These are phyloP conservation scores for Lutjanus campechanus DNA, from an alignment of 2,797 vertebrate genomes.

Conservation along the genomic window DNA sequence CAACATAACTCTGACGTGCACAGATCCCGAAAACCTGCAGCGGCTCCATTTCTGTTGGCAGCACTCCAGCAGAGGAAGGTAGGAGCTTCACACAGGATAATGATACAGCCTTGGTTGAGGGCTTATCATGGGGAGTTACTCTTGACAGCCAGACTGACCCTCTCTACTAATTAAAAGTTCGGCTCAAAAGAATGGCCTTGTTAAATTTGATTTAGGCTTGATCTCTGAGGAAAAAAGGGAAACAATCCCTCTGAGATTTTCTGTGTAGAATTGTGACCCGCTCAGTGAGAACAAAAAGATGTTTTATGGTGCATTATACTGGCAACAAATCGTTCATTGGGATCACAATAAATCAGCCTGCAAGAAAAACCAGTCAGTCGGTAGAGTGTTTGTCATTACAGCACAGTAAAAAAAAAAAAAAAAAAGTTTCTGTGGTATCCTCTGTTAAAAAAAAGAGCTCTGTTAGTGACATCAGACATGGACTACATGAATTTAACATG, in stretches of 20 bases:
- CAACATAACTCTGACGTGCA: conserved; percentile 15
- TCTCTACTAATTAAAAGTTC: conserved; percentile 67
- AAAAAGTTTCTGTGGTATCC: not conserved
- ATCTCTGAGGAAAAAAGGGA: conserved; percentile 31
- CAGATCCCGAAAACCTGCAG: conserved; percentile 26
- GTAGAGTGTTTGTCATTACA: conserved; percentile 12
- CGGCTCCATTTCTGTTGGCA: conserved; percentile 47
- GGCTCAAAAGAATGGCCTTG: conserved; percentile 52
- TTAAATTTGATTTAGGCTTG: conserved; percentile 56
- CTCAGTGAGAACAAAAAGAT: conserved; percentile 30
- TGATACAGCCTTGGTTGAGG: conserved; percentile 49
- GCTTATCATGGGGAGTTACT: conserved; percentile 49
- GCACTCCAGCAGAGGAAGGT: conserved; percentile 41
- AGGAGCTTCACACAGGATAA: conserved; percentile 56
- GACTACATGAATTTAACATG: conserved; percentile 13
- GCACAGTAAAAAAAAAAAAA: not conserved
- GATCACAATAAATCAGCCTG: conserved; percentile 29
- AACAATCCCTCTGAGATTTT: conserved; percentile 20
- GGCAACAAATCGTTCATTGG: conserved; percentile 35
- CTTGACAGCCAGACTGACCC: conserved; percentile 43
- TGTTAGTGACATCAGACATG: not conserved
- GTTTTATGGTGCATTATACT: conserved; percentile 25
- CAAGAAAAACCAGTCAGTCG: not conserved
- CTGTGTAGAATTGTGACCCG: conserved; percentile 7
- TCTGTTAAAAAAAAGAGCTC: not conserved